Conservation (phyloP, 1,140 invertebrate species). For the Magallana gigas region DNA sequence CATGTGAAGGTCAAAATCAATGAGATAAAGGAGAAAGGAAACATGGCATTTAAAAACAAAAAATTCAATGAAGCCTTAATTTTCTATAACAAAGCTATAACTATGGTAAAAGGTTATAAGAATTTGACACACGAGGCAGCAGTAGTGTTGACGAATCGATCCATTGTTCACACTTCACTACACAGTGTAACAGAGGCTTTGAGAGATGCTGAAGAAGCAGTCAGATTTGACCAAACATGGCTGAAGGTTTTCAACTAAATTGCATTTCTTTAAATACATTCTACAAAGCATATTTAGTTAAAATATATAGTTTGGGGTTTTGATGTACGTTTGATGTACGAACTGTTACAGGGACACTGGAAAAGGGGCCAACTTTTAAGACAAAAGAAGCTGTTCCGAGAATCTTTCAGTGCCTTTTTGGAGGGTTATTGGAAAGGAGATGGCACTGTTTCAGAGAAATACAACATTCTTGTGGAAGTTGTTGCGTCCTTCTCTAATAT, state of each 20-base stretch:
- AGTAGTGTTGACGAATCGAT: constrained; percentile 59
- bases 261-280: too few species aligned
- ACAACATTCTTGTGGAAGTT: constrained; percentile 46
- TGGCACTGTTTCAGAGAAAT: constrained; percentile 26
- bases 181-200: constrained; percentile 47
- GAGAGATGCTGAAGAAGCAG: constrained; percentile 55
- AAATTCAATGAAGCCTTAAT: constrained; percentile 49
- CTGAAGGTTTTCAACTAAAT: constrained; percentile 53
- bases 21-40: constrained; percentile 57
- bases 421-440: constrained; percentile 38
- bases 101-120: constrained; percentile 30
- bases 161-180: constrained; percentile 48
- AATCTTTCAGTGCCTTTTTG: constrained; percentile 46
- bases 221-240: constrained; percentile 50
- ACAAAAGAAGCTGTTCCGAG: not conserved
- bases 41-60: constrained; percentile 51
- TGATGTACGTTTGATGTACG: not conserved
- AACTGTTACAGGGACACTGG: constrained; percentile 53
- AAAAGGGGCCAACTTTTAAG: constrained; percentile 55
- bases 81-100: constrained; percentile 55
- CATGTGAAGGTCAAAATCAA: constrained; percentile 48
- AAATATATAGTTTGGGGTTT: not conserved
- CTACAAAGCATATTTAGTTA: too few species aligned
- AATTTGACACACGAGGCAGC: constrained; percentile 51
- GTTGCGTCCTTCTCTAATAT: constrained; percentile 43